phyloP scores from a whole-genome alignment of 2,888 invertebrate species.

The Caenorhabditis afra region DNA sequence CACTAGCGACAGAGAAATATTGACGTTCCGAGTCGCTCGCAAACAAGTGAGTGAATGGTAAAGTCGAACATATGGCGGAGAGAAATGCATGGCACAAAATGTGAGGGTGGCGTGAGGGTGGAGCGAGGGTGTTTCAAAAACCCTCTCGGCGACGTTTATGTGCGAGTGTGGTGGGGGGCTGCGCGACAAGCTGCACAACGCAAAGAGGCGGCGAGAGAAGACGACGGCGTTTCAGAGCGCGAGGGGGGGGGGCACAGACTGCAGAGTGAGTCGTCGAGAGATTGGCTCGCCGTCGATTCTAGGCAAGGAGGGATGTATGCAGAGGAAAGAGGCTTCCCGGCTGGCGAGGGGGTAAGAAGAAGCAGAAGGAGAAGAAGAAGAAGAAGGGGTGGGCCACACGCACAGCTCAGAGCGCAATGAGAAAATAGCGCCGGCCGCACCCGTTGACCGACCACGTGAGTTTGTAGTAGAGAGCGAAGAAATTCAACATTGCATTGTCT shows the following conservation, averaged over 20 bases:
- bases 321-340: too few species aligned
- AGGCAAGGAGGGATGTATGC: too few species aligned
- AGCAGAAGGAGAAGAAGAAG: constrained; percentile 8
- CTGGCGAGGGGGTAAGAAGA: background rate
- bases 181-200: too few species aligned
- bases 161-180: background rate
- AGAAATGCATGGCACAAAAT: background rate
- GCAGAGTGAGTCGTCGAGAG: too few species aligned
- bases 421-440: background rate
- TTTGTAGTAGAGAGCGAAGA: constrained; percentile 40
- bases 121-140: constrained; percentile 49
- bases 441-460: constrained; percentile 24
- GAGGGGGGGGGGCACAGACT: background rate
- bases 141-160: background rate
- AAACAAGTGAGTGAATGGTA: too few species aligned
- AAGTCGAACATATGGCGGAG: too few species aligned
- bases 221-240: constrained; percentile 1
- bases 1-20: background rate
- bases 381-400: constrained; percentile 32
- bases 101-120: background rate
- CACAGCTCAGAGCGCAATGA: background rate
- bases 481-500: constrained; percentile 5
- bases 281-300: too few species aligned
- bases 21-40: too few species aligned
- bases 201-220: too few species aligned